phyloP scores from a whole-genome alignment of 1,140 invertebrate species.

The Diabrotica undecimpunctata region DNA sequence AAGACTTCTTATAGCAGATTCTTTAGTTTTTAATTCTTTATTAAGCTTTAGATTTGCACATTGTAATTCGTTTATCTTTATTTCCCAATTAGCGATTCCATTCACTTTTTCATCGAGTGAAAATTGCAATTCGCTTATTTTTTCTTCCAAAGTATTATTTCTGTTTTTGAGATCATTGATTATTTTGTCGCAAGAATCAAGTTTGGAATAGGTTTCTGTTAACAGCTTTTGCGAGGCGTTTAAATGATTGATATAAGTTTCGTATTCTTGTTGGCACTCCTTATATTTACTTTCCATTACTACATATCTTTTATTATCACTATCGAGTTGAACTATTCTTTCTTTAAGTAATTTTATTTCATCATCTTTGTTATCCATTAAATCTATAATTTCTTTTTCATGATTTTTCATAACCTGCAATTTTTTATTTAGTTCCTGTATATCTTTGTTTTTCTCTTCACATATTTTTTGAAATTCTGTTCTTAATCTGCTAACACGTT shows the following conservation, averaged over 20 bases:
- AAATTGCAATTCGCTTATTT: neutral
- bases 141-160: neutral
- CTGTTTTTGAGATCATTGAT: neutral
- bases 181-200: neutral
- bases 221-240: neutral
- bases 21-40: slow-evolving; percentile 7
- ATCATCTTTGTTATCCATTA: neutral
- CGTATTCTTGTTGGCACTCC: neutral
- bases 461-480: neutral
- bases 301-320: neutral
- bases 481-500: slow-evolving; percentile 1
- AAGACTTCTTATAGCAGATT: slow-evolving; percentile 7
- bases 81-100: neutral
- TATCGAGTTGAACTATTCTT: neutral
- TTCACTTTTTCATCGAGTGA: neutral
- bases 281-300: neutral
- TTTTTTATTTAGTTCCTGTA: neutral
- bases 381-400: neutral
- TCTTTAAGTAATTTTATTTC: neutral
- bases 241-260: neutral
- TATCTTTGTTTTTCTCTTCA: neutral
- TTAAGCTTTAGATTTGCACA: neutral
- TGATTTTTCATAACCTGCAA: neutral
- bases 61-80: neutral
- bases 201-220: neutral